These are phyloP conservation scores for Nasonia longicornis DNA, from an alignment of 1,140 invertebrate species.

Conservation along the genomic window DNA sequence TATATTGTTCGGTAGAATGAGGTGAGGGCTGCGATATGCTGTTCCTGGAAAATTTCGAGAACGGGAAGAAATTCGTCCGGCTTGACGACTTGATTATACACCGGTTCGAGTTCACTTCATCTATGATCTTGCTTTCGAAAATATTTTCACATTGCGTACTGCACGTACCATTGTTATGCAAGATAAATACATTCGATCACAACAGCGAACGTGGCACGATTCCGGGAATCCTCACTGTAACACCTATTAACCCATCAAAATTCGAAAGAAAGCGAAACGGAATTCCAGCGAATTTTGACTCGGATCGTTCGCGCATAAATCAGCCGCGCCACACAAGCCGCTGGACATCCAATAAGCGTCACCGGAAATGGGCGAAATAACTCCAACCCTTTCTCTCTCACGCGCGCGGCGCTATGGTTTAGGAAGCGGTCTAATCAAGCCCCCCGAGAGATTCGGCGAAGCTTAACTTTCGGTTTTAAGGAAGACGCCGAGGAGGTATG, in stretches of 20 bases:
- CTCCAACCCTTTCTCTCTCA: conserved; percentile 16
- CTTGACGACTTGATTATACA: background rate
- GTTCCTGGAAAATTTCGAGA: background rate
- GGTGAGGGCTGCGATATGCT: background rate
- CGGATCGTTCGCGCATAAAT: conserved; percentile 9
- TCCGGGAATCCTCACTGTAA: background rate
- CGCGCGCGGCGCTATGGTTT: background rate
- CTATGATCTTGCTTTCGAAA: too few relatives aligned
- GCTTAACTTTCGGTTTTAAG: conserved; percentile 6
- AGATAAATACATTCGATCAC: background rate
- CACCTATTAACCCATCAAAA: background rate
- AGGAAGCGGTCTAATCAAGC: background rate
- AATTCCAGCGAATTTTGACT: background rate
- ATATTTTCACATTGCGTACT: too few relatives aligned
- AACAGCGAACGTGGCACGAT: conserved; percentile 7
- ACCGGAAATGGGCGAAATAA: conserved; percentile 29
- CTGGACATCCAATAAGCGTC: background rate
- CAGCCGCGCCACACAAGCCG: background rate
- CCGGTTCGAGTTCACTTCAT: too few relatives aligned
- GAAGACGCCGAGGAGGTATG: background rate
- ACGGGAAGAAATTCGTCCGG: background rate
- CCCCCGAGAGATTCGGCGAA: conserved; percentile 9
- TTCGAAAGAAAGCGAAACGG: background rate
- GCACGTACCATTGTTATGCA: too few relatives aligned
- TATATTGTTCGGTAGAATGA: background rate